Evolutionary conservation across 2,888 invertebrate species (phyloP).

Genomic region (Augiades crinisus): DNA sequence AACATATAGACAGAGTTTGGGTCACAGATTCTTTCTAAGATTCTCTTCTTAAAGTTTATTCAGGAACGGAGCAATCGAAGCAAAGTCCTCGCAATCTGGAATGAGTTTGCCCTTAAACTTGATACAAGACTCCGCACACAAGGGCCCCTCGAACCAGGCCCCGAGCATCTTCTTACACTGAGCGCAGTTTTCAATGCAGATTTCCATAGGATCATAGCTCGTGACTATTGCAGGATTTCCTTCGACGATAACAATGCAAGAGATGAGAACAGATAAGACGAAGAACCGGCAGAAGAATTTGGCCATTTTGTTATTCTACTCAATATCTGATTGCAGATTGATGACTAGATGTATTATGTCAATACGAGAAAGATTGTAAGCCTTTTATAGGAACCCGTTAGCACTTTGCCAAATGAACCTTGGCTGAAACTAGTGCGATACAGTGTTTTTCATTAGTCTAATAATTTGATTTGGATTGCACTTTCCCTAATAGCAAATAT

Average conservation of each 20-base stretch:
- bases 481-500: background rate
- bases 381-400: slow-evolving; percentile 15
- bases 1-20: background rate
- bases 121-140: slow-evolving; percentile 92
- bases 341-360: slow-evolving; percentile 13
- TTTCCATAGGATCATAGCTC: slow-evolving; percentile 82
- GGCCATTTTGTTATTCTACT: slow-evolving; percentile 6
- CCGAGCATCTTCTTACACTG: slow-evolving; percentile 95
- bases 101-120: slow-evolving; percentile 91
- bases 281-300: slow-evolving; percentile 7
- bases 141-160: slow-evolving; percentile 91
- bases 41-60: slow-evolving; percentile 54
- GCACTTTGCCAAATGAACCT: slow-evolving; percentile 19
- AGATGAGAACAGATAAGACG: background rate
- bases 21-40: background rate
- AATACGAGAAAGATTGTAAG: background rate
- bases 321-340: background rate
- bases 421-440: slow-evolving; percentile 4
- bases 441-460: slow-evolving; percentile 3
- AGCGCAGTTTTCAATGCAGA: slow-evolving; percentile 93
- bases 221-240: slow-evolving; percentile 34
- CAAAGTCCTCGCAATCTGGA: slow-evolving; percentile 92
- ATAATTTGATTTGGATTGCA: slow-evolving; percentile 2
- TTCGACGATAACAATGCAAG: background rate
- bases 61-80: slow-evolving; percentile 90